Conservation (phyloP, 2,888 invertebrate genomes). For the Adelphocoris suturalis region DNA sequence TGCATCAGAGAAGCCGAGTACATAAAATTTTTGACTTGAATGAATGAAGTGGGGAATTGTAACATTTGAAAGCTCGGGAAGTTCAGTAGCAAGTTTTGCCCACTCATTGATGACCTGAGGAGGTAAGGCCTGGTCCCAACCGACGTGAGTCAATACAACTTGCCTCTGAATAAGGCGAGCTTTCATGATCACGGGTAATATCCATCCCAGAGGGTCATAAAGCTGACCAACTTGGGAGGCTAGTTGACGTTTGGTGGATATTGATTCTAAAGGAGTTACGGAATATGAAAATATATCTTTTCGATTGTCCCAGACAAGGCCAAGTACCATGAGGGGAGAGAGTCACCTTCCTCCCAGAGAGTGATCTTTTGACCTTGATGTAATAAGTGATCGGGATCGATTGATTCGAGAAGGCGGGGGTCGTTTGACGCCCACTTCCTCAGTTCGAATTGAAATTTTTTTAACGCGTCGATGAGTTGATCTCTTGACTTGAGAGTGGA, state of each 20-base stretch:
- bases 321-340: background rate
- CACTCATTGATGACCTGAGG: background rate
- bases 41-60: background rate
- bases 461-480: too few species aligned
- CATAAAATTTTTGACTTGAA: background rate
- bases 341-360: background rate
- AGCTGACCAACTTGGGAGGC: conserved; percentile 51
- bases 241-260: conserved; percentile 39
- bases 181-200: background rate
- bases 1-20: background rate
- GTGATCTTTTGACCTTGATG: background rate
- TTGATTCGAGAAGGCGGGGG: too few species aligned
- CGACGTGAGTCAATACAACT: background rate
- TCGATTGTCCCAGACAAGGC: background rate
- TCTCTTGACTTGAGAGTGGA: too few species aligned
- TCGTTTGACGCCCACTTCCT: too few species aligned
- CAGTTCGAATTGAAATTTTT: too few species aligned
- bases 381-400: background rate
- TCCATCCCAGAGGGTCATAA: conserved; percentile 51
- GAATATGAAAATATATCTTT: background rate
- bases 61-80: background rate
- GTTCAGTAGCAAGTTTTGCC: background rate
- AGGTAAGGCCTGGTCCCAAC: background rate
- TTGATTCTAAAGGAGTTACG: background rate
- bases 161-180: background rate